Percentiles rank a stretch among this genome's conserved stretches.
Conservation (phyloP, 2,888 invertebrate species). For the Amiota minor region DNA sequence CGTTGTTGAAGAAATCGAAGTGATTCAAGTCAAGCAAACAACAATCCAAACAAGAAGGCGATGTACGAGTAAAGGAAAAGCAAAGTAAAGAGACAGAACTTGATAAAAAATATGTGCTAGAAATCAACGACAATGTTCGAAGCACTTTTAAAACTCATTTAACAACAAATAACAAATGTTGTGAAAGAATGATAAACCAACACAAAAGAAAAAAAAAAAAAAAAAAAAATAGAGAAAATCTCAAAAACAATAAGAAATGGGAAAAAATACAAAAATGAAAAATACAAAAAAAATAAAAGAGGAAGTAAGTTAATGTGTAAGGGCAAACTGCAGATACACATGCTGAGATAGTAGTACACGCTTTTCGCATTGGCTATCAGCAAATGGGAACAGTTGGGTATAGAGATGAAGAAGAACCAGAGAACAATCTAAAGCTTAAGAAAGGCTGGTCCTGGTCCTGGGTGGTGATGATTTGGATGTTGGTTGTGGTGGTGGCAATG, state of each 20-base stretch:
- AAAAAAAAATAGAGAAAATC: slow-evolving; percentile 52
- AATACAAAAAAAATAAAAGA: no score
- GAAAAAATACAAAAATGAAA: no score
- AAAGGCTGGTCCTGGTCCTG: no score
- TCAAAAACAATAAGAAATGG: slow-evolving; percentile 45
- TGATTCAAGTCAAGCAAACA: no score
- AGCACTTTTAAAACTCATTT: slow-evolving; percentile 66
- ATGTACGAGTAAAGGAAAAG: slow-evolving; percentile 27
- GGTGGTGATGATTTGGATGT: no score
- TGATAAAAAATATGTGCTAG: background rate
- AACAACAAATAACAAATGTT: slow-evolving; percentile 46
- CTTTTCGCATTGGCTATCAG: no score
- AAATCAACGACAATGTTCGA: slow-evolving; percentile 55
- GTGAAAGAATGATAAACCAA: slow-evolving; percentile 33
- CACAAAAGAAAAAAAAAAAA: slow-evolving; percentile 31
- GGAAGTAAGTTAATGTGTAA: background rate
- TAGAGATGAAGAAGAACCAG: no score
- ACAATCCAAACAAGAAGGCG: background rate
- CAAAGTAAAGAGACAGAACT: slow-evolving; percentile 17
- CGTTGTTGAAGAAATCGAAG: no score
- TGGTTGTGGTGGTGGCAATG: no score
- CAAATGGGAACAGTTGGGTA: no score
- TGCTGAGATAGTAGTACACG: slow-evolving; percentile 3
- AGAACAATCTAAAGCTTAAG: no score
- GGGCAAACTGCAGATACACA: slow-evolving; percentile 2